Base-by-base conservation (phyloP, 1,140 invertebrate genomes). In the Anthonomus grandis region DNA sequence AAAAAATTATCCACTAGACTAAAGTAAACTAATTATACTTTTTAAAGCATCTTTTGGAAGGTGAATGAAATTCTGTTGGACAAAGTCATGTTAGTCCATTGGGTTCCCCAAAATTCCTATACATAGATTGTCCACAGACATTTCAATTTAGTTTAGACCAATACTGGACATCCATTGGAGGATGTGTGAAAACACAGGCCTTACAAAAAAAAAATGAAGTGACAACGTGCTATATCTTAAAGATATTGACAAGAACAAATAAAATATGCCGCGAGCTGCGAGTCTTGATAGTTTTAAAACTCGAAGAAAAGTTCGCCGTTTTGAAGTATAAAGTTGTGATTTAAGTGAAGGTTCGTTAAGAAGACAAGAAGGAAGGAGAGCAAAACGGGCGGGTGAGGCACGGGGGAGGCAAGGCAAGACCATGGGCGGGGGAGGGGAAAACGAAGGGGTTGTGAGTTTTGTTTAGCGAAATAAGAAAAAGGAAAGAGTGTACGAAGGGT, bases 381-480 rank as follows among this genome's bases (percentile, higher is more conserved):
- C 25, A 45, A 41, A 19, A 41, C 36, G 58, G 46, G 57, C 56
- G 56, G 54, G 57, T 50, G 53, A 38, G 8, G n/a, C 19, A 36
- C n/a, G 48, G 57, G 39, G 22, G 31, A 48, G 57, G 41, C 21
- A 31, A 34, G 23, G 34, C 18, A 48, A 57, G 47, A 37, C n/a
- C 12, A 12, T 4, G 23, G 4, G 10, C 21, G 24, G 41, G 19
- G 24, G 41, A 21, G 24, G 39, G 22, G 39, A 27, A 24, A 19
- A 45, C 45, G 59, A 60, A 60, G 62, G 58, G 62, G 59, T 60
- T 60, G 56, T 48, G 56, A 55, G 63, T 64, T 62, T 62, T 64
- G 59, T 62, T 62, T 62, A 59, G 63, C 60, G 59, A 64, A 62
- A 62, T 62, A 62, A 62, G 63, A 64, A 64, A 64, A 64, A 59